These are phyloP conservation scores for Physella acuta DNA, from an alignment of 1,140 invertebrate genomes.

Conservation along the genomic window DNA sequence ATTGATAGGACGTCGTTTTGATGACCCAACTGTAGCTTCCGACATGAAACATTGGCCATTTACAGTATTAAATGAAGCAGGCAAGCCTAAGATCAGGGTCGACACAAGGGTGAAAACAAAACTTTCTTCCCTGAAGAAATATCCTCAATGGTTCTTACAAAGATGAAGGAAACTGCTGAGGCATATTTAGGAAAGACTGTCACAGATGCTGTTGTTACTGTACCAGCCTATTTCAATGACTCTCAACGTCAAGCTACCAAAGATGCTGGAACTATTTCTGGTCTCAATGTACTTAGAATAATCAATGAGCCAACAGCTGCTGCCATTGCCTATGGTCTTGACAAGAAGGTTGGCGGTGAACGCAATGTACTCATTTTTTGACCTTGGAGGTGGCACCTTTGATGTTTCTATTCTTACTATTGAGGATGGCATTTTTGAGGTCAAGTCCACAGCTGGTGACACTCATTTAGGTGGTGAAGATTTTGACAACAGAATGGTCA, in stretches of 20 bases:
- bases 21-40: constrained; percentile 71
- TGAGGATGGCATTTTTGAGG: constrained; percentile 91
- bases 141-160: constrained; percentile 83
- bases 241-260: constrained; percentile 64
- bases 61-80: constrained; percentile 80
- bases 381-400: constrained; percentile 96
- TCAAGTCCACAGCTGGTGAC: constrained; percentile 94
- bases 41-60: constrained; percentile 70
- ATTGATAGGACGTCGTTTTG: constrained; percentile 74
- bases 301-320: constrained; percentile 64
- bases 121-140: constrained; percentile 90
- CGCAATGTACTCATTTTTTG: constrained; percentile 73
- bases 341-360: constrained; percentile 65
- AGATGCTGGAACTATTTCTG: constrained; percentile 63
- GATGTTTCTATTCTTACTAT: constrained; percentile 95
- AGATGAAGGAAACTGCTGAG: constrained; percentile 91
- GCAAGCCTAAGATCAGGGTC: constrained; percentile 80
- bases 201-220: constrained; percentile 61
- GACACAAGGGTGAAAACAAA: constrained; percentile 88
- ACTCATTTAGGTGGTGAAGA: constrained; percentile 98
- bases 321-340: constrained; percentile 64
- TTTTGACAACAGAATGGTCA: constrained; percentile 97
- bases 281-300: constrained; percentile 65
- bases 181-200: constrained; percentile 79
- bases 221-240: constrained; percentile 65